phyloP scores from a whole-genome alignment of 2,113 vertebrate genomes.

The Thalassarche chlororhynchos region DNA sequence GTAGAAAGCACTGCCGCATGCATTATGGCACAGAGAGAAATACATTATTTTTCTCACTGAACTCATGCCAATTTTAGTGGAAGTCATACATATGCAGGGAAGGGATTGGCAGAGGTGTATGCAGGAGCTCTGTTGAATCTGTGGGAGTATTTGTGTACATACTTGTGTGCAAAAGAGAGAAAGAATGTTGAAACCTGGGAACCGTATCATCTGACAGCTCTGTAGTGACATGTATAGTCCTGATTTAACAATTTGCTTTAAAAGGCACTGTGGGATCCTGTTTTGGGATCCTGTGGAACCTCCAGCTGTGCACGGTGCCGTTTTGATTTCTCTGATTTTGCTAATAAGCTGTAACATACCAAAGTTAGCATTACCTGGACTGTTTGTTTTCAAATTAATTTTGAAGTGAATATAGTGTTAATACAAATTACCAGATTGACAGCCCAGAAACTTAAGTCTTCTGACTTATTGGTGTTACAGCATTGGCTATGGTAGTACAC shows the following conservation, averaged over 20 bases:
- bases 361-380: background rate
- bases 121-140: constrained; percentile 17
- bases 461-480: background rate
- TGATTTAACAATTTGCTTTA: constrained; percentile 6
- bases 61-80: constrained; percentile 16
- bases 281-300: background rate
- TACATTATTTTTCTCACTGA: constrained; percentile 13
- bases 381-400: background rate
- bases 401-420: background rate
- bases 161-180: constrained; percentile 11
- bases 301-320: background rate
- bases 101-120: constrained; percentile 44
- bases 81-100: constrained; percentile 17
- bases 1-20: background rate
- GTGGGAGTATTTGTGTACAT: constrained; percentile 48
- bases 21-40: background rate
- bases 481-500: background rate
- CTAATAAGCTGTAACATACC: background rate
- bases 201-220: background rate
- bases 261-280: background rate
- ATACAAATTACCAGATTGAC: background rate
- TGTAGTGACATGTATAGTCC: background rate
- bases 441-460: background rate
- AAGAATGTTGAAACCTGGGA: constrained; percentile 29
- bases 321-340: background rate